A percentile compares a stretch with the other conserved stretches of the same genome.
These are phyloP conservation scores for Lasioglossum vierecki DNA, from an alignment of 2,888 invertebrate genomes.

Conservation along the genomic window DNA sequence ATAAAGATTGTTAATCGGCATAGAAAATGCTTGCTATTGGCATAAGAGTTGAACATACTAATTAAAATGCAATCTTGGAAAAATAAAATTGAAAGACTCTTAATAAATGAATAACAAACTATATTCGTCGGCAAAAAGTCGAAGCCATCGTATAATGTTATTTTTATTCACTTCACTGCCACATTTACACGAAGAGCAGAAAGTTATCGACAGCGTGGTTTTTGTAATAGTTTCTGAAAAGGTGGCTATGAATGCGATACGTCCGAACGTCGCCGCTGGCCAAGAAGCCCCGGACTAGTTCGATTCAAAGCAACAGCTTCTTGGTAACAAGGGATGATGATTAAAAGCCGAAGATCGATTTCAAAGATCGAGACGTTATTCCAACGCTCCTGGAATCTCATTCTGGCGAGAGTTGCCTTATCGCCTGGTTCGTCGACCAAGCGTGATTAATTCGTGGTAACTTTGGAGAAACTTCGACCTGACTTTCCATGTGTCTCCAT, in stretches of 20 bases:
- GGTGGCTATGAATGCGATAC: background rate
- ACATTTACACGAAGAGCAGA: background rate
- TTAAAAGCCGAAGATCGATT: conserved; percentile 62
- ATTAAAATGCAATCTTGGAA: too few relatives aligned
- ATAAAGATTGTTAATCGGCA: background rate
- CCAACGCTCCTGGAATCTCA: conserved; percentile 39
- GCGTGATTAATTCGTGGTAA: conserved; percentile 59
- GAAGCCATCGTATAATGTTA: too few relatives aligned
- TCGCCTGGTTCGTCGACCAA: conserved; percentile 43
- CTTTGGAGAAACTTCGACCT: conserved; percentile 32
- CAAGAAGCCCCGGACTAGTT: background rate
- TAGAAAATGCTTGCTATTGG: background rate
- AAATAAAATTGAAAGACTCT: too few relatives aligned
- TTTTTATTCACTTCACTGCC: too few relatives aligned
- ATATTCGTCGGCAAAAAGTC: too few relatives aligned
- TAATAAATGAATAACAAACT: background rate
- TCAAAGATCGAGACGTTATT: conserved; percentile 49
- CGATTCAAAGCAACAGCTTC: conserved; percentile 32
- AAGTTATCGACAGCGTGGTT: background rate
- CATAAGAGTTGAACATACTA: too few relatives aligned
- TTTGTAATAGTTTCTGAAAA: background rate
- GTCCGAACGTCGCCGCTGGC: background rate
- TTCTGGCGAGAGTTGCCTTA: conserved; percentile 41
- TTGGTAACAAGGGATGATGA: conserved; percentile 44
- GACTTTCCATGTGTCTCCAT: conserved; percentile 31